Evolutionary conservation across 2,113 vertebrate genomes (phyloP), one percentile per base, ranked within the genome.

Genomic region (Corvus moneduloides): DNA sequence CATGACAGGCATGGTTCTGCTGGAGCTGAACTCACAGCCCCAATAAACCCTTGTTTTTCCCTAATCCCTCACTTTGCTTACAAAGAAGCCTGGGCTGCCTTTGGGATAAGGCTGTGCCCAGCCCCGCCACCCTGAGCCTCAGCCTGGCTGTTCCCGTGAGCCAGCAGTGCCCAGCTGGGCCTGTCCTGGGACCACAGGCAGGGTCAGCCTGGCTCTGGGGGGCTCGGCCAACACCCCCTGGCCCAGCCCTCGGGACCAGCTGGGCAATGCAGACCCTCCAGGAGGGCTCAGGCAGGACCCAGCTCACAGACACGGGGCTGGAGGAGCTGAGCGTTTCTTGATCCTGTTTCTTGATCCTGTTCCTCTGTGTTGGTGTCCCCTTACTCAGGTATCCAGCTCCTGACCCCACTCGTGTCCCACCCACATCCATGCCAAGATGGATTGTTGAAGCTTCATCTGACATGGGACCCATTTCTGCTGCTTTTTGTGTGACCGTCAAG

Each of bases 101-200:
- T 32, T n/a, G 35, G 33, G 18, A 10, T 20, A 10, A 4, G 30
- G 17, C 23, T 13, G 4, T 54, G 51, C 30, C 49, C 37, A n/a
- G 18, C 8, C 13, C 2, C 1, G 5, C 11, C 27, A 18, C 16
- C 28, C 56, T 39, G 20, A 49, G 43, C 43, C 10, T 6, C 54
- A 46, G n/a, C 43, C 27, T 1, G 1, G 32, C 3, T 1, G 1
- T 43, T 18, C 8, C 30, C 5, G 0, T 10, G 32, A 28, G 32
- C 4, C 33, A 18, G 51, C 20, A 8, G 9, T 43, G 59, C 23
- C 37, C 48, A 5, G 14, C 49, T 35, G 32, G 16, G 33, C 7
- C 39, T 22, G 12, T 1, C 41, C 27, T 23, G 49, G 10, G 48
- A 10, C 28, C 46, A 11, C 0, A 3, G 46, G 13, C 49, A 11